Conservation (phyloP, 2,113 vertebrate genomes). For the Candoia aspera region DNA sequence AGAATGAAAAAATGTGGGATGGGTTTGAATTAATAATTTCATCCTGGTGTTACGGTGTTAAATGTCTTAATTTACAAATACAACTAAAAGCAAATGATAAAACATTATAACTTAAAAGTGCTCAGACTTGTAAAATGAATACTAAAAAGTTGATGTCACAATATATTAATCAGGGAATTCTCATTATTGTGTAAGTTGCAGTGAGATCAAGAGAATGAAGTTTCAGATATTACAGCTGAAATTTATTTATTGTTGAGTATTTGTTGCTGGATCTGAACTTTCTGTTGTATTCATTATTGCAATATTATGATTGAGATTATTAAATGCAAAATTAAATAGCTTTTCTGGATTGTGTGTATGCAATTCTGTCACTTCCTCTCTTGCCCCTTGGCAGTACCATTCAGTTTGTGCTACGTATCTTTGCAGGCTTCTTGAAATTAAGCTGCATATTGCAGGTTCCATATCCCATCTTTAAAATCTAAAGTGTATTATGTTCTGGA, state of each 20-base stretch:
- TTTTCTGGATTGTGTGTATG: neutral
- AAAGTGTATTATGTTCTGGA: neutral
- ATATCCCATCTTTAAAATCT: neutral
- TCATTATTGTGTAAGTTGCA: neutral
- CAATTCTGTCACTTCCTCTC: neutral
- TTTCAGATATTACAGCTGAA: neutral
- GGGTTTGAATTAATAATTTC: neutral
- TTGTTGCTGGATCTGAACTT: neutral
- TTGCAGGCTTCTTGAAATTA: neutral
- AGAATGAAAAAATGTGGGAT: neutral
- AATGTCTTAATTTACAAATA: neutral
- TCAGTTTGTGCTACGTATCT: neutral
- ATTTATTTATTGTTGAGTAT: neutral
- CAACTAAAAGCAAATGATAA: neutral
- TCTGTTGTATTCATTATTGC: neutral
- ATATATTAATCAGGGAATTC: neutral
- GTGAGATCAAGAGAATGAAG: neutral
- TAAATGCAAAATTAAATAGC: neutral
- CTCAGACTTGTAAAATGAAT: neutral
- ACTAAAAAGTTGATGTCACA: neutral
- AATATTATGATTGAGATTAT: neutral
- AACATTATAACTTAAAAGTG: neutral
- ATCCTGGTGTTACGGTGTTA: neutral
- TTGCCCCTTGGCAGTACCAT: neutral
- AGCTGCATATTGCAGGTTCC: neutral